phyloP scores from a whole-genome alignment of 2,888 invertebrate genomes.

The Gryllus longicercus region DNA sequence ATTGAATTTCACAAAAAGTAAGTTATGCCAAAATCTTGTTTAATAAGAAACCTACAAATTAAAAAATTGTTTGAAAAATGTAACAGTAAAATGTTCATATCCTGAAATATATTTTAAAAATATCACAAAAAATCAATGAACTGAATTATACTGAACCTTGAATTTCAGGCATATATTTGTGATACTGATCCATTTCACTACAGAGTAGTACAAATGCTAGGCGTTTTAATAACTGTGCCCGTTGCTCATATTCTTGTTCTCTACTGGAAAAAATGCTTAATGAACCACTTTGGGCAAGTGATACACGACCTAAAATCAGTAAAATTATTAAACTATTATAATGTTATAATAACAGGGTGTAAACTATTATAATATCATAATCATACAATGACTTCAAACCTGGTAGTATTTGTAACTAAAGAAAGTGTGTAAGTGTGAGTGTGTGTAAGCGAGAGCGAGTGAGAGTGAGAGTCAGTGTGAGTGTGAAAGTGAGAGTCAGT shows the following conservation, averaged over 20 bases:
- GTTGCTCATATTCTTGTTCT: conserved; percentile 80
- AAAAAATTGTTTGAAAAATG: background rate
- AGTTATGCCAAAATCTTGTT: background rate
- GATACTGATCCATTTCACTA: conserved; percentile 82
- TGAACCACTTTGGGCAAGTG: conserved; percentile 72
- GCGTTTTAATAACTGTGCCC: conserved; percentile 74
- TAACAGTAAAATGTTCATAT: background rate
- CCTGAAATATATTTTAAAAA: background rate
- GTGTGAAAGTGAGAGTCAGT: too few species aligned
- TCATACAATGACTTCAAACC: too few species aligned
- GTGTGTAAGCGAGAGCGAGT: too few species aligned
- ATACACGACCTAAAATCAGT: conserved; percentile 61
- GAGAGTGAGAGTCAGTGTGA: too few species aligned
- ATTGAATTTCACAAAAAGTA: background rate
- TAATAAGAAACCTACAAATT: background rate
- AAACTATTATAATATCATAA: too few species aligned
- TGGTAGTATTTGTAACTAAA: too few species aligned
- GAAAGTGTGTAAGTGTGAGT: too few species aligned
- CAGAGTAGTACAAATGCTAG: conserved; percentile 81
- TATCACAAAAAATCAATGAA: too few species aligned
- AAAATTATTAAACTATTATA: too few species aligned
- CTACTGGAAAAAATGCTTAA: conserved; percentile 76
- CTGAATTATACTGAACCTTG: conserved; percentile 58
- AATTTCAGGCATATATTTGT: conserved; percentile 83
- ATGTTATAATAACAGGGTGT: too few species aligned